Evolutionary conservation across 2,113 vertebrate genomes (phyloP).

Genomic region (Ibidorhyncha struthersii): DNA sequence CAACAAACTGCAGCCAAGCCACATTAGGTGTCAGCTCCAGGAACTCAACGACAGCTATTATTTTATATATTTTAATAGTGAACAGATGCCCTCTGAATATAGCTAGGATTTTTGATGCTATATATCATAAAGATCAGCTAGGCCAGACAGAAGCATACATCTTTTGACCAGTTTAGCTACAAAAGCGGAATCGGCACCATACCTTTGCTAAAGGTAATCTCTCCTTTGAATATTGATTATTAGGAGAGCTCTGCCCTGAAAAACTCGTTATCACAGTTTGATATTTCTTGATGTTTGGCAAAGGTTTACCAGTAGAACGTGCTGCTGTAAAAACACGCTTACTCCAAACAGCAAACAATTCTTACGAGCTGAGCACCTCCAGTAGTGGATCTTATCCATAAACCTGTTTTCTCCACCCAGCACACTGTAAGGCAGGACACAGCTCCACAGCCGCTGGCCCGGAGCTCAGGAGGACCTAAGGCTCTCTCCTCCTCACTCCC

Average conservation of each 20-base stretch:
- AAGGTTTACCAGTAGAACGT: neutral
- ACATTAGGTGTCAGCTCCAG: no score
- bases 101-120: neutral
- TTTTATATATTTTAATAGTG: neutral
- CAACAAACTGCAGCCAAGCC: neutral
- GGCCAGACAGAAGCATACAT: neutral
- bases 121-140: neutral
- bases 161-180: neutral
- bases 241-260: neutral
- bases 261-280: neutral
- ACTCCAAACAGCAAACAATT: neutral
- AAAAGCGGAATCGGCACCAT: neutral
- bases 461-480: no score
- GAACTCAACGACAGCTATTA: neutral
- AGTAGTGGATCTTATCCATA: neutral
- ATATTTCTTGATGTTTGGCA: neutral
- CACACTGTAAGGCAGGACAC: neutral
- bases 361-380: neutral
- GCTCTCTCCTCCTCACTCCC: neutral
- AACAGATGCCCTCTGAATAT: neutral
- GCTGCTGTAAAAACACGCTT: neutral
- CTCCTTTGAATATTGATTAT: neutral
- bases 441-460: neutral
- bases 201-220: neutral
- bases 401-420: neutral